Percentiles rank a stretch among this genome's conserved stretches.
phyloP scores from a whole-genome alignment of 2,888 invertebrate species.

The Schizaphis graminum region DNA sequence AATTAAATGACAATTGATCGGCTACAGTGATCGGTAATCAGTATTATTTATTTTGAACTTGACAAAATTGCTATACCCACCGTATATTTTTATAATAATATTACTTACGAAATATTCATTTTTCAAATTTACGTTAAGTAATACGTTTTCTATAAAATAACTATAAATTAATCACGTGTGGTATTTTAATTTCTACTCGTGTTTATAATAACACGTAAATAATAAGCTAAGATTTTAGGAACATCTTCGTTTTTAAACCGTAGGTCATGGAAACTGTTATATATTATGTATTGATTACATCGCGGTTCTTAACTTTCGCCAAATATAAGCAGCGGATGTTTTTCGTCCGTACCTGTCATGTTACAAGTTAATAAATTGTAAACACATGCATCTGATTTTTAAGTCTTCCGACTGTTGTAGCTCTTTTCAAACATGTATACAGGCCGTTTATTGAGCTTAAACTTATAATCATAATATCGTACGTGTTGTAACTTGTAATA shows the following conservation, averaged over 20 bases:
- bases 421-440: not conserved
- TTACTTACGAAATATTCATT: too few species aligned
- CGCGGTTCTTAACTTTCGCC: not conserved
- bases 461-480: not conserved
- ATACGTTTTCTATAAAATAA: too few species aligned
- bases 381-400: not conserved
- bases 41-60: too few species aligned
- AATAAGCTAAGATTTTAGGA: not conserved
- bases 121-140: too few species aligned
- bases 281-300: not conserved
- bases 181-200: too few species aligned
- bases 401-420: not conserved
- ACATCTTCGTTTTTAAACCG: not conserved
- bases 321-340: not conserved
- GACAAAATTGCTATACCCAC: too few species aligned
- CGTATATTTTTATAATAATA: too few species aligned
- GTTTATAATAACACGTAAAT: too few species aligned
- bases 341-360: not conserved
- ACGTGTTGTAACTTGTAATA: not conserved
- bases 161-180: too few species aligned
- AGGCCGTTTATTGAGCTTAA: not conserved
- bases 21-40: too few species aligned
- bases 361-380: not conserved
- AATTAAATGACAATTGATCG: too few species aligned
- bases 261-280: not conserved